These are phyloP conservation scores for Drosophila littoralis DNA, from an alignment of 1,140 invertebrate genomes.

Conservation along the genomic window DNA sequence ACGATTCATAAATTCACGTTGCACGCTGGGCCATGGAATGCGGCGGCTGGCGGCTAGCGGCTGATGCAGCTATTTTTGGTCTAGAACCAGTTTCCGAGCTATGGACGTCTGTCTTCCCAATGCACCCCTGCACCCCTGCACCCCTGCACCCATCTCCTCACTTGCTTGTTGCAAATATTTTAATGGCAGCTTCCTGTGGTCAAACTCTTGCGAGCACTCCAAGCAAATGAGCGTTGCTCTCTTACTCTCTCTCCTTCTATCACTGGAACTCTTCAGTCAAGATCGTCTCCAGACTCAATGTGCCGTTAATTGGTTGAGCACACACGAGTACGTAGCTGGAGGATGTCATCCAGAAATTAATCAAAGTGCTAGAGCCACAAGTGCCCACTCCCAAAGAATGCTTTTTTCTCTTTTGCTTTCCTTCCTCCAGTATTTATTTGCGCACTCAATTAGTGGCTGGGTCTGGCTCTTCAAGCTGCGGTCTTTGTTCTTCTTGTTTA, in stretches of 20 bases:
- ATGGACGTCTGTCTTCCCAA: background rate
- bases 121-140: background rate
- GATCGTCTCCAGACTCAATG: constrained; percentile 37
- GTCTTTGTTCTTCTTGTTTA: constrained; percentile 59
- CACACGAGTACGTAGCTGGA: constrained; percentile 30
- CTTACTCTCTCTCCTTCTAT: background rate
- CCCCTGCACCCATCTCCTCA: background rate
- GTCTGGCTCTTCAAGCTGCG: constrained; percentile 34
- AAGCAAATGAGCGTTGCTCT: constrained; percentile 28
- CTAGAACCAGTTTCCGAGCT: constrained; percentile 37
- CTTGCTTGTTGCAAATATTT: constrained; percentile 50
- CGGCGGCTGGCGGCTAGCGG: constrained; percentile 34
- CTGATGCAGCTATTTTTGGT: constrained; percentile 44
- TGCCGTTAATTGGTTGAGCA: constrained; percentile 54
- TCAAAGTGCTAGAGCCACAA: constrained; percentile 58
- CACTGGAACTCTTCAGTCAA: constrained; percentile 15
- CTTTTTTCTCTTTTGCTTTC: background rate
- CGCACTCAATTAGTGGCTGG: constrained; percentile 69
- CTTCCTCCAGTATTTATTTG: constrained; percentile 57
- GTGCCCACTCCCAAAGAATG: constrained; percentile 32
- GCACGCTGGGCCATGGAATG: constrained; percentile 52
- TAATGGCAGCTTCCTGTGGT: constrained; percentile 78
- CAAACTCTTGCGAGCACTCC: constrained; percentile 44
- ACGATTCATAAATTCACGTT: constrained; percentile 70
- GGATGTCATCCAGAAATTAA: constrained; percentile 65